Evolutionary conservation across 2,888 invertebrate species (phyloP), one percentile per base, ranked within the genome.

Genomic region (Polymixis lichenea): DNA sequence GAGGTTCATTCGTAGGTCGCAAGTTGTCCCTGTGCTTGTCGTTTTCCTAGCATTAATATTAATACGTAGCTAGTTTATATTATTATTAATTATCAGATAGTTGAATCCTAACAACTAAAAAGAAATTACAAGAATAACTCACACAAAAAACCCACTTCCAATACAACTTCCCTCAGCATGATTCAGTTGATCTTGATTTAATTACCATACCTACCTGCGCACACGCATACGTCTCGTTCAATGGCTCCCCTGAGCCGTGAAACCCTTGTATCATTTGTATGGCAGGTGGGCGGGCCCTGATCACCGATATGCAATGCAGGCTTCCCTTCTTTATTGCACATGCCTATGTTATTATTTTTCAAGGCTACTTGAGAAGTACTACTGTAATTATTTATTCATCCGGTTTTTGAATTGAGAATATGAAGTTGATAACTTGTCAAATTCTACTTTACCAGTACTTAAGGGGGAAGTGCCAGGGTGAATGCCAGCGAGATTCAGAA

Each of bases 241-340:
- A 72, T 80, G 64, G 74, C 58, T 72, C 61, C 62, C 51, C 38
- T 87, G 72, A 65, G 68, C 76, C 86, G 77, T 86, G 88, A 86
- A 78, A 78, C 87, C 86, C 80, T 74, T 80, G 78, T 78, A 80
- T 76, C 74, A 78, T 22, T 77, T 70, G 86, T 73, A 66, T 72
- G 71, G 86, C 84, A 86, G 84, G 84, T 75, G 77, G 84, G 81
- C 72, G 70, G 58, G 38, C n/a, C 53, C 67, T 55, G 85, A 84
- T 77, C 62, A 53, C 64, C 32, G 81, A 84, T 84, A 83, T 55
- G 79, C 17, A 71, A 38, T 72, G 55, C 58, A 67, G 32, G 81
- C 72, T 77, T 70, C 73, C 65, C 58, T 74, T 72, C 84, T 80
- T 80, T 75, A 74, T 68, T 68, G 72, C 73, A 74, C 60, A 72